Conservation (phyloP, 2,113 vertebrate species). For the Leptosomus discolor region DNA sequence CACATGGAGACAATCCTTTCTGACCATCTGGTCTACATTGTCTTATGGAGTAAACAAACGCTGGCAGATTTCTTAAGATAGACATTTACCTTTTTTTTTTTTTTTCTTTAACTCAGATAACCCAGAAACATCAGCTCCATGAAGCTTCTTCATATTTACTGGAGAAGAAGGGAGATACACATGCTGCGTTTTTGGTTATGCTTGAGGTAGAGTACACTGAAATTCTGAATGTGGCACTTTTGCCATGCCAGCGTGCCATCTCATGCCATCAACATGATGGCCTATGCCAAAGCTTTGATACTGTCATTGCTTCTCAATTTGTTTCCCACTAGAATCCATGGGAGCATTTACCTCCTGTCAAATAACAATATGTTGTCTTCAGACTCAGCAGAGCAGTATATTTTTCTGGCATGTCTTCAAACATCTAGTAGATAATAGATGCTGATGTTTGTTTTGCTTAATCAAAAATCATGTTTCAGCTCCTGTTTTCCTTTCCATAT, state of each 20-base stretch:
- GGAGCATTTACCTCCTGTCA: not conserved
- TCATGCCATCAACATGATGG: not conserved
- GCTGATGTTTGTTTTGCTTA: not conserved
- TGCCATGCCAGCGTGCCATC: not conserved
- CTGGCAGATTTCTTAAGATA: not conserved
- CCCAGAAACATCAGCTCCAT: slow-evolving; percentile 81
- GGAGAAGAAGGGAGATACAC: slow-evolving; percentile 91
- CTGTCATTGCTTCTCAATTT: not conserved
- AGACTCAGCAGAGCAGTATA: not conserved
- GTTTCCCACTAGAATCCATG: not conserved
- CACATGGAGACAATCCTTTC: not conserved
- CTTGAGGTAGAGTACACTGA: slow-evolving; percentile 78
- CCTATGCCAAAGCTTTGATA: not conserved
- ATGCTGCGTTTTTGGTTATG: slow-evolving; percentile 88
- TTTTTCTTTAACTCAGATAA: slow-evolving; percentile 76
- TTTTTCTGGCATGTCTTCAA: not conserved
- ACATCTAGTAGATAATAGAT: not conserved
- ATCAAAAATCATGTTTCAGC: not conserved
- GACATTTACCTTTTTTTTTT: not conserved
- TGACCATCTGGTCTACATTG: not conserved
- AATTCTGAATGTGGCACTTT: not conserved
- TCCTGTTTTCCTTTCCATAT: not conserved
- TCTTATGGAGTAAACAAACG: not conserved
- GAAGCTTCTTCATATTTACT: slow-evolving; percentile 88
- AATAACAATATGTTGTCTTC: not conserved